Evolutionary conservation across 2,888 invertebrate genomes (phyloP), one percentile per base, ranked within the genome.

Genomic region (Ametastegia equiseti): DNA sequence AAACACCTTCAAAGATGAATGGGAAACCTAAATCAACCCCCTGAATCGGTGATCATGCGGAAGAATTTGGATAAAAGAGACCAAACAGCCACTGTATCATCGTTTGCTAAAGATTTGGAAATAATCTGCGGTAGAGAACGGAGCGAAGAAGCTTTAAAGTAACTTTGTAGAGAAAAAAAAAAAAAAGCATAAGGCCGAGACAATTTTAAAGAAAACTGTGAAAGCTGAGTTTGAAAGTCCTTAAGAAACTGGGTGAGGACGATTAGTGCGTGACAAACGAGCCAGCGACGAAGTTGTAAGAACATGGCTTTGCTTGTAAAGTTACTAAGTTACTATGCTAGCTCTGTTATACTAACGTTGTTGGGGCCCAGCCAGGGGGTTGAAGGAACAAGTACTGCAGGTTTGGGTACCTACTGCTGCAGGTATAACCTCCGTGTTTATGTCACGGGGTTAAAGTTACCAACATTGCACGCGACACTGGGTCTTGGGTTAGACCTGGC

Each of bases 251-350:
- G 39, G 67, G 67, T 23, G 67, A 27, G n/a, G 71, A 47, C 71
- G 71, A 71, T 75, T 75, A 50, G 23, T 67, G 36, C 54, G 75
- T 54, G 75, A 54, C 75, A 75, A 75, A 75, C 75, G 36, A 54
- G 71, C 27, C 30, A 47, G 30, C 27, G 71, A 47, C 11, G 13
- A 71, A 45, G 47, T 36, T 75, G 36, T 13, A 54, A 54, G 54
- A 54, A 36, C 75, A 75, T 23, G 23, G 42, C 30, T 54, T 50
- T 19, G 36, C 75, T 75, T 75, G 75, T 75, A 54, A 75, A 75
- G 36, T 75, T 75, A 67, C 36, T 67, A 19, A 67, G 19, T 67
- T n/a, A 36, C 65, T n/a, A 19, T 19, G 19, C 39, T 30, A 42
- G 9, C 42, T 42, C n/a, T n/a, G n/a, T n/a, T n/a, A n/a, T n/a